These are phyloP conservation scores for Formicarius rufipectus DNA, from an alignment of 2,113 vertebrate species.

Conservation along the genomic window DNA sequence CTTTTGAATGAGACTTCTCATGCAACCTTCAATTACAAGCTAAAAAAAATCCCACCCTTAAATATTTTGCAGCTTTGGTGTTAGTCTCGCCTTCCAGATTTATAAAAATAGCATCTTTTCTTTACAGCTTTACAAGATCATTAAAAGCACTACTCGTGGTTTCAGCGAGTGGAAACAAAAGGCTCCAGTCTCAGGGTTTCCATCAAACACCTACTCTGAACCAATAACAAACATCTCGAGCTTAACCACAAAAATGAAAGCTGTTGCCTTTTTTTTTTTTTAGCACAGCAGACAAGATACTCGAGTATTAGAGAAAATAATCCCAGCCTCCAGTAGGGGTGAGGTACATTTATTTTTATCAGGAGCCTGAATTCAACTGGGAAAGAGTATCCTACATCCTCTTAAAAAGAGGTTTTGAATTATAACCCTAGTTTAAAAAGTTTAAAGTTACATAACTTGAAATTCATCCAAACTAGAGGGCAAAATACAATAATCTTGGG, in stretches of 20 bases:
- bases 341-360: neutral
- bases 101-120: neutral
- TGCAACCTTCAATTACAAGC: neutral
- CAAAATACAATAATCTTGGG: neutral
- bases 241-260: slow-evolving; percentile 28
- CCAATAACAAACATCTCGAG: neutral
- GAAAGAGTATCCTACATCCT: neutral
- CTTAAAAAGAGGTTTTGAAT: neutral
- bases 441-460: neutral
- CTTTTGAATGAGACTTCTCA: neutral
- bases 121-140: neutral
- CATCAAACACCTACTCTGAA: slow-evolving; percentile 18
- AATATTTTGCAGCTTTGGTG: neutral
- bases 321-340: neutral
- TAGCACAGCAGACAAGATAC: neutral
- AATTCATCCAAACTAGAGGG: neutral
- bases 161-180: slow-evolving; percentile 39
- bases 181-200: slow-evolving; percentile 9
- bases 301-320: neutral
- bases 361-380: neutral
- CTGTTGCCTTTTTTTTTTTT: neutral
- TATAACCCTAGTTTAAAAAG: neutral
- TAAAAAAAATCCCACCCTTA: neutral
- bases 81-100: neutral
- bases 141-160: neutral